Percentiles rank a stretch among this genome's conserved stretches.
Conservation (phyloP, 2,113 vertebrate species). For the Myrmophylax atrothorax region DNA sequence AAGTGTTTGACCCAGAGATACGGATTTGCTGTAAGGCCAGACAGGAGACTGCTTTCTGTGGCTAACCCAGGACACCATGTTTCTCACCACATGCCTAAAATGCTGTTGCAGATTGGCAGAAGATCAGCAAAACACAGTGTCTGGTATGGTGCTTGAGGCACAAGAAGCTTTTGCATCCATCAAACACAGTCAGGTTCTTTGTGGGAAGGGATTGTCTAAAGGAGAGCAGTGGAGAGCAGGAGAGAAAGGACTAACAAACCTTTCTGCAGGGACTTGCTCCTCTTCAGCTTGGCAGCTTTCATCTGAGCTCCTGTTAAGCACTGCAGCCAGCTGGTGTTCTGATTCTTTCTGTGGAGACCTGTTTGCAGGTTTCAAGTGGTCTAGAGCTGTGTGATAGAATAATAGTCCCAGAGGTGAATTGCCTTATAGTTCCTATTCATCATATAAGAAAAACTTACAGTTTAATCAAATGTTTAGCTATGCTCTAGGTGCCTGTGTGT, state of each 20-base stretch:
- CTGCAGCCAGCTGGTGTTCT: fast-evolving
- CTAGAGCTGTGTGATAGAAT: background rate
- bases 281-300: background rate
- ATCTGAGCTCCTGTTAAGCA: background rate
- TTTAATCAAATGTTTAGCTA: background rate
- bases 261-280: background rate
- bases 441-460: background rate
- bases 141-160: background rate
- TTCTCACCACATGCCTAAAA: background rate
- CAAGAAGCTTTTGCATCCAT: background rate
- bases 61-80: background rate
- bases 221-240: background rate
- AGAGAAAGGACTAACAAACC: background rate
- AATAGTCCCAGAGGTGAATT: background rate
- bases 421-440: background rate
- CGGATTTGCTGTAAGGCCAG: background rate
- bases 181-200: background rate
- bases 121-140: background rate
- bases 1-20: background rate
- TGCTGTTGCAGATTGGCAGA: background rate
- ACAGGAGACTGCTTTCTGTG: background rate
- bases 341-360: background rate
- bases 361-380: background rate
- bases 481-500: background rate
- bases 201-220: background rate